A percentile compares a stretch with the other conserved stretches of the same genome.
These are phyloP conservation scores for Protaetia brevitarsis DNA, from an alignment of 1,140 invertebrate genomes.

Conservation along the genomic window DNA sequence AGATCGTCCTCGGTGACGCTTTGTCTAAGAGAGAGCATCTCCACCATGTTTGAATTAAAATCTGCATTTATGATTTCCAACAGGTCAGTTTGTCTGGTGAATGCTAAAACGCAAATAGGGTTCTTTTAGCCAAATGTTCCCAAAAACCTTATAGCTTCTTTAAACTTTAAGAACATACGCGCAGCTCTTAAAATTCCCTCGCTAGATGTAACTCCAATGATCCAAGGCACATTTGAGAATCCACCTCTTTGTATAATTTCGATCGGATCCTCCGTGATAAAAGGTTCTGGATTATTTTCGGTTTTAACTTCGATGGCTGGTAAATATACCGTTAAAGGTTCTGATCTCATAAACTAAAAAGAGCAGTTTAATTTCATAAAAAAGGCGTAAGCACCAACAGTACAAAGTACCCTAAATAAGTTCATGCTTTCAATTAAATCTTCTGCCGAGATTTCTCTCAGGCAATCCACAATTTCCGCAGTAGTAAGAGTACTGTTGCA, in stretches of 20 bases:
- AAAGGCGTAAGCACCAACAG: background rate
- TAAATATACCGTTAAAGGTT: slow-evolving; percentile 30
- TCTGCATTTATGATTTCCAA: background rate
- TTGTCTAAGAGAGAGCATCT: background rate
- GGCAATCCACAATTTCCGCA: slow-evolving; percentile 54
- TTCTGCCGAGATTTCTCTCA: slow-evolving; percentile 55
- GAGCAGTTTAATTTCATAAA: no score
- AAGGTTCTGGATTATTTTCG: slow-evolving; percentile 56
- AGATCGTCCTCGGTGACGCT: background rate
- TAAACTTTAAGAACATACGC: no score
- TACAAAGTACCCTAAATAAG: slow-evolving; percentile 56
- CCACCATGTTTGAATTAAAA: background rate
- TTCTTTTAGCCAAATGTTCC: no score
- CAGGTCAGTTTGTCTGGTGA: background rate
- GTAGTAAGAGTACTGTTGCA: slow-evolving; percentile 25
- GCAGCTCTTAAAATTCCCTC: slow-evolving; percentile 64
- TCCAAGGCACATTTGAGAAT: slow-evolving; percentile 56
- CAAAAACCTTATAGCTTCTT: no score
- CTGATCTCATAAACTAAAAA: slow-evolving; percentile 24
- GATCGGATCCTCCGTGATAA: slow-evolving; percentile 58
- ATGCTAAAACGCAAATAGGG: background rate
- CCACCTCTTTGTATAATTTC: slow-evolving; percentile 30
- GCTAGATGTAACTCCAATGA: slow-evolving; percentile 62
- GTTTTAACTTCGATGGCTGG: slow-evolving; percentile 33
- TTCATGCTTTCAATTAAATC: slow-evolving; percentile 60